phyloP scores from a whole-genome alignment of 2,888 invertebrate species.

The Caradrina kadenii region DNA sequence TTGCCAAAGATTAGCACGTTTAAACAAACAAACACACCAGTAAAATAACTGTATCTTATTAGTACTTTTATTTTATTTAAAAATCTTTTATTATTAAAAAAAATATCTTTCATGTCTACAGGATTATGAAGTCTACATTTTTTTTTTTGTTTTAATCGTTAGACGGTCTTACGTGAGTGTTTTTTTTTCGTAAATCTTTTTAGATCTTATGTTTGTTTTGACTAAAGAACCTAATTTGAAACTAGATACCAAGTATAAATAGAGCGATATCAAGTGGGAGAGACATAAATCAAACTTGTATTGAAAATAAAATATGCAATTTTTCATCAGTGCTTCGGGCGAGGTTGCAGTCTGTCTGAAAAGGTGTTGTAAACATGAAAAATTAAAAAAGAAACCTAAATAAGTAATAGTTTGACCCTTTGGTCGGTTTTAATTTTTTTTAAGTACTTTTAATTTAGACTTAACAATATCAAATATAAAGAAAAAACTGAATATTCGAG shows the following conservation, averaged over 20 bases:
- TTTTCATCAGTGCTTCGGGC: constrained; percentile 32
- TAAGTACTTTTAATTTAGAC: too few species aligned
- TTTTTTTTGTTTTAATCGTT: constrained; percentile 8
- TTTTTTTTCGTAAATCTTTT: not conserved
- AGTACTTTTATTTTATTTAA: too few species aligned
- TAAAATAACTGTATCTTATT: too few species aligned
- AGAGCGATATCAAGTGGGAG: not conserved
- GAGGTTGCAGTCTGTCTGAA: constrained; percentile 1
- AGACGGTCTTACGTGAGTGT: not conserved
- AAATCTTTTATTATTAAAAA: constrained; percentile 30
- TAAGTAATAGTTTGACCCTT: too few species aligned
- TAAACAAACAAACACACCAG: too few species aligned
- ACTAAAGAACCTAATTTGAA: not conserved
- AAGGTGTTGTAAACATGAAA: not conserved
- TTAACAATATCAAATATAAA: too few species aligned
- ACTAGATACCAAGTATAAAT: not conserved
- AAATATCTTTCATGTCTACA: constrained; percentile 31
- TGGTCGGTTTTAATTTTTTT: too few species aligned
- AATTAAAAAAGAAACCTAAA: not conserved
- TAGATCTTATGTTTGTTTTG: constrained; percentile 8
- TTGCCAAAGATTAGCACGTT: too few species aligned
- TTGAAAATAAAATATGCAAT: constrained; percentile 43
- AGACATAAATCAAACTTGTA: not conserved
- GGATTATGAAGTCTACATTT: constrained; percentile 31
- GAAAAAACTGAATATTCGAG: too few species aligned